Conservation (phyloP, 2,797 vertebrate species). For the Intellagama lesueurii region DNA sequence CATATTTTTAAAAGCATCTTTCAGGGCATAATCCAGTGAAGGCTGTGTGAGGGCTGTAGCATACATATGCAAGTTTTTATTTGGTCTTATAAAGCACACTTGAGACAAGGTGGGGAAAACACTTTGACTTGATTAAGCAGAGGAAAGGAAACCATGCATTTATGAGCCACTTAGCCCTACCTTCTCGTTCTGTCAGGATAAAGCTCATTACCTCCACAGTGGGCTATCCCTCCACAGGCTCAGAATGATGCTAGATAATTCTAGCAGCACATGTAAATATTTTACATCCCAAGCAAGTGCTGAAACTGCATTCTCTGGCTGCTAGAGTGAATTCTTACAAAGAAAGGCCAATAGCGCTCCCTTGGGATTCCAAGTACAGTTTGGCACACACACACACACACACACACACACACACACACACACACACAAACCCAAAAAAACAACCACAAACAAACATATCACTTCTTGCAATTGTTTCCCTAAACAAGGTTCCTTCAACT, state of each 20-base stretch:
- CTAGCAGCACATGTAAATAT: background rate
- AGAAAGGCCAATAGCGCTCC: background rate
- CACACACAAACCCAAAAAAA: background rate
- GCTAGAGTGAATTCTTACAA: background rate
- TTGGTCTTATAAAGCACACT: background rate
- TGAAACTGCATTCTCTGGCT: slow-evolving; percentile 20
- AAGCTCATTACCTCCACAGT: slow-evolving; percentile 28
- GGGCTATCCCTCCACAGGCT: slow-evolving; percentile 4
- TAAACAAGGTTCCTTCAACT: background rate
- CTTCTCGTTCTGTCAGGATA: background rate
- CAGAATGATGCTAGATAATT: slow-evolving; percentile 18
- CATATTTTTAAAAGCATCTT: background rate
- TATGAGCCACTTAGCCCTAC: slow-evolving; percentile 7
- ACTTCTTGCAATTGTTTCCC: background rate
- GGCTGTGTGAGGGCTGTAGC: background rate
- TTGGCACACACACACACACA: background rate
- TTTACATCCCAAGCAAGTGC: slow-evolving; percentile 6
- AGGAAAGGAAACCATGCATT: slow-evolving; percentile 1
- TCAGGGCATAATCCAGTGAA: background rate
- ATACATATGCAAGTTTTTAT: background rate
- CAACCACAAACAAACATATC: too few species aligned
- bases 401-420: background rate
- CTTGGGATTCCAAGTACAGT: background rate
- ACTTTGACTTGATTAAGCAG: slow-evolving; percentile 11
- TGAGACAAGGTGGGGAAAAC: background rate